Evolutionary conservation across 2,888 invertebrate genomes (phyloP).

Genomic region (Monochamus alternatus): DNA sequence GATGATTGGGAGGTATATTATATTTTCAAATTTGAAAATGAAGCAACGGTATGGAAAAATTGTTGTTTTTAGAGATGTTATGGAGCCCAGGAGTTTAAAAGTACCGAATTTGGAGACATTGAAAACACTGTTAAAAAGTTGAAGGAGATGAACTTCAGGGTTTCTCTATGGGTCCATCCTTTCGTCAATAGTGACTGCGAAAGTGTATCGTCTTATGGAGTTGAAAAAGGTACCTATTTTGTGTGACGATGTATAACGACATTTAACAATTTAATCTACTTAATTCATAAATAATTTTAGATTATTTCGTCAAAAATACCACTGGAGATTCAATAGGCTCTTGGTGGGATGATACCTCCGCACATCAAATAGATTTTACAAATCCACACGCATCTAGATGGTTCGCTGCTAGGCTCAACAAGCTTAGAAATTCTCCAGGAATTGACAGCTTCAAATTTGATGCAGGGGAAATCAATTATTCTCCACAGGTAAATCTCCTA

Average conservation of each 20-base stretch:
- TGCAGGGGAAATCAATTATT: constrained; percentile 83
- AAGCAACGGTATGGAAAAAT: neutral
- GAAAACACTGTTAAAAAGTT: constrained; percentile 76
- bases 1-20: constrained; percentile 83
- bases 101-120: constrained; percentile 77
- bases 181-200: constrained; percentile 84
- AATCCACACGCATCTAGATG: constrained; percentile 78
- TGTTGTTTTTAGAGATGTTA: constrained; percentile 63
- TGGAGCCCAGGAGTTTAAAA: constrained; percentile 84
- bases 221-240: constrained; percentile 45
- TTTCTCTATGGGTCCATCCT: constrained; percentile 90
- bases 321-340: constrained; percentile 71
- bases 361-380: constrained; percentile 82
- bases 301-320: constrained; percentile 72
- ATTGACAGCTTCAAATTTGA: constrained; percentile 87
- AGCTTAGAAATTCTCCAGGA: constrained; percentile 75
- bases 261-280: neutral
- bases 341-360: constrained; percentile 73
- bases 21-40: neutral
- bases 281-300: constrained; percentile 54
- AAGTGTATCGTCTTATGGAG: constrained; percentile 48
- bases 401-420: constrained; percentile 73
- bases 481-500: constrained; percentile 72
- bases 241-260: neutral
- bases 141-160: constrained; percentile 80